phyloP scores from a whole-genome alignment of 2,113 vertebrate genomes.

The Pelmatolapia mariae region DNA sequence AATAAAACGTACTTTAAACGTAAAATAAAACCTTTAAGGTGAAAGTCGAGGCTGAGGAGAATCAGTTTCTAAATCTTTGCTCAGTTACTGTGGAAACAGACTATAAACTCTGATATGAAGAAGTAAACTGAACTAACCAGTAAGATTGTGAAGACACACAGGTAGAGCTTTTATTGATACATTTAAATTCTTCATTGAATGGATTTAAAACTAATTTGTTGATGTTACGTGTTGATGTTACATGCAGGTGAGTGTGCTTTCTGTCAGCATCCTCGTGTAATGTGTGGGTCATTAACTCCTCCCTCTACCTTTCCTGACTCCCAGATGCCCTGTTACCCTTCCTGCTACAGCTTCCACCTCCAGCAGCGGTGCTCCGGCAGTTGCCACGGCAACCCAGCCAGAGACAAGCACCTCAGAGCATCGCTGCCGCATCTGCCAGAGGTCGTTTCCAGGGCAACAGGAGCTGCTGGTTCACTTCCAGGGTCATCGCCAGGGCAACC shows the following conservation, averaged over 20 bases:
- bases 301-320: slow-evolving; percentile 3
- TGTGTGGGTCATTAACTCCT: neutral
- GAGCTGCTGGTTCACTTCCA: slow-evolving; percentile 97
- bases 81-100: neutral
- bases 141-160: neutral
- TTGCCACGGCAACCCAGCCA: slow-evolving; percentile 75
- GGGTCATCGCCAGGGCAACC: slow-evolving; percentile 96
- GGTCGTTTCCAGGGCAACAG: slow-evolving; percentile 92
- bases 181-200: neutral
- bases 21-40: neutral
- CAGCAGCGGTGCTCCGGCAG: slow-evolving; percentile 77
- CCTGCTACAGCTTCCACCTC: slow-evolving; percentile 6
- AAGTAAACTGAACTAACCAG: neutral
- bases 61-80: neutral
- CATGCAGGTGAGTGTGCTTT: neutral
- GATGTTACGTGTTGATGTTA: neutral
- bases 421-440: slow-evolving; percentile 98
- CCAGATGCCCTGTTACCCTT: slow-evolving; percentile 43
- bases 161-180: neutral
- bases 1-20: neutral
- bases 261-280: neutral
- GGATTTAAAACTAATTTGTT: neutral
- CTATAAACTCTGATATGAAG: neutral
- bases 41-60: neutral
- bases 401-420: slow-evolving; percentile 70